Conservation (phyloP, 92 coral and sea anemone genomes). For the Parazoanthus atlanticus region DNA sequence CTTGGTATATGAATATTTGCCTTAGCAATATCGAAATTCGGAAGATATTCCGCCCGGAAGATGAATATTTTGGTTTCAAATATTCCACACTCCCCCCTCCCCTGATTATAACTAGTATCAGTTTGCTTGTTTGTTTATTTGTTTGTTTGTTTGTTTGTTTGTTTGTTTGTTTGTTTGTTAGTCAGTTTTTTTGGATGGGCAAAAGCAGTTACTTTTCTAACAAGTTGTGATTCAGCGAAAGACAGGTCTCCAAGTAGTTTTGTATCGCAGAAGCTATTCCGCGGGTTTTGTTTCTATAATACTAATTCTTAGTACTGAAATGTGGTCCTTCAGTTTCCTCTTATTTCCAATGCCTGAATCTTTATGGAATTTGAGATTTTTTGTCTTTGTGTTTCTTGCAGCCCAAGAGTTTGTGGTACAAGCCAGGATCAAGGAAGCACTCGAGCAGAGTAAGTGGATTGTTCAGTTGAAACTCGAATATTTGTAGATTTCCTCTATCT, state of each 20-base stretch:
- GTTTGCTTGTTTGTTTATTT: too few relatives aligned
- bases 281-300: neutral
- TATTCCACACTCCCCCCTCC: too few relatives aligned
- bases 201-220: neutral
- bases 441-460: neutral
- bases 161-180: neutral
- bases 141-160: too few relatives aligned
- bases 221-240: neutral
- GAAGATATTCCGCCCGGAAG: too few relatives aligned
- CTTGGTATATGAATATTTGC: too few relatives aligned
- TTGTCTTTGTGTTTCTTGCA: neutral
- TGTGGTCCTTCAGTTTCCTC: neutral
- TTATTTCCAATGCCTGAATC: neutral
- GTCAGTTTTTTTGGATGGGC: neutral
- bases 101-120: too few relatives aligned
- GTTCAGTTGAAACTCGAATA: neutral
- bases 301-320: neutral
- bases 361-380: neutral
- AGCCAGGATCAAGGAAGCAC: neutral
- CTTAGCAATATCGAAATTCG: neutral
- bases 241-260: neutral
- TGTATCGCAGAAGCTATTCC: neutral
- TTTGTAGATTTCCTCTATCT: neutral
- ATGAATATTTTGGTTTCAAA: too few relatives aligned
- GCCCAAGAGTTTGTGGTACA: neutral